These are phyloP conservation scores for Mastigias papua DNA, from an alignment of 30 jellyfish, hydroid and myxozoan genomes.

Conservation along the genomic window DNA sequence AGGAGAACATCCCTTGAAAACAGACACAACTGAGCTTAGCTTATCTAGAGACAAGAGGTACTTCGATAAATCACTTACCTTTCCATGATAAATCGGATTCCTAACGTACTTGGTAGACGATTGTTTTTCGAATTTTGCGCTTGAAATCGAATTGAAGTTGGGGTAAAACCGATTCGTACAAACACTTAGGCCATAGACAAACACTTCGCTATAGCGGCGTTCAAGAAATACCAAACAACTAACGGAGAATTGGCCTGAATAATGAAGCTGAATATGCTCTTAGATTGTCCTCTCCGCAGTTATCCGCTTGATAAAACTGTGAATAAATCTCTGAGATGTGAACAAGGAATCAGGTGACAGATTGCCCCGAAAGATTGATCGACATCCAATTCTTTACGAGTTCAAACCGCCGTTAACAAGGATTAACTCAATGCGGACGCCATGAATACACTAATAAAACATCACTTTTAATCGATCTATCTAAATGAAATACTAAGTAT, in stretches of 20 bases:
- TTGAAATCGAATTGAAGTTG: conserved; percentile 1
- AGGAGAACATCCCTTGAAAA: neutral
- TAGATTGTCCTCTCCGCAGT: conserved; percentile 27
- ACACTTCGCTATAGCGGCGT: neutral
- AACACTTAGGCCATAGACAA: conserved; percentile 5
- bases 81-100: neutral
- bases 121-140: neutral
- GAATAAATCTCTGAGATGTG: conserved; percentile 47
- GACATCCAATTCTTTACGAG: conserved; percentile 69
- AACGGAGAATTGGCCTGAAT: neutral
- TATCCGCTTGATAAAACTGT: conserved; percentile 54
- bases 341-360: conserved; percentile 59
- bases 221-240: neutral
- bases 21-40: neutral
- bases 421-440: conserved; percentile 59
- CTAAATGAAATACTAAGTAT: neutral
- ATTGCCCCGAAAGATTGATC: conserved; percentile 69
- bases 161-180: neutral
- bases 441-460: conserved; percentile 29
- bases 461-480: neutral
- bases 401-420: conserved; percentile 78
- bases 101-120: neutral
- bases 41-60: neutral
- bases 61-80: neutral
- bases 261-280: neutral